These are phyloP conservation scores for Patiria miniata DNA, from an alignment of 35 echinoderm and acorn worm genomes.

Conservation along the genomic window DNA sequence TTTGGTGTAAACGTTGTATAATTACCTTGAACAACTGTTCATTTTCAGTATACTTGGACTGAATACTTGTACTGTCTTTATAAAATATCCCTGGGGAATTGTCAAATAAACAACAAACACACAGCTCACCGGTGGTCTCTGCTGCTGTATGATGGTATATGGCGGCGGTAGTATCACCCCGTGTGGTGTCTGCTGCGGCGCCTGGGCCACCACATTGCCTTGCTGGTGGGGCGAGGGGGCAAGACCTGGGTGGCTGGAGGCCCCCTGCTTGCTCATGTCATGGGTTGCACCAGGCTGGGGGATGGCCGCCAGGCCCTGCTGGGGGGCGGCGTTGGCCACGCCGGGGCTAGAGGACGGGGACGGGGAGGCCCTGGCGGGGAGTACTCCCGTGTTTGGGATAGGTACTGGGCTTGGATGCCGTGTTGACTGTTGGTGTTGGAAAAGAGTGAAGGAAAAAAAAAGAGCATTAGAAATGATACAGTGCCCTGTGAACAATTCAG, in stretches of 20 bases:
- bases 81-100: no score
- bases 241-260: conserved; percentile 60
- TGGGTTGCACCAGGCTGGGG: conserved; percentile 18
- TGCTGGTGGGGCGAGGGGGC: conserved; percentile 58
- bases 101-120: background rate
- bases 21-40: no score
- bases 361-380: conserved; percentile 25
- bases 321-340: conserved; percentile 44
- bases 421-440: conserved; percentile 37
- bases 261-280: conserved; percentile 90
- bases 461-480: background rate
- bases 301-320: background rate
- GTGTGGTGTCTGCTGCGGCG: background rate
- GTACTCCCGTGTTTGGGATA: conserved; percentile 5
- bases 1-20: no score
- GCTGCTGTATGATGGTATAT: background rate
- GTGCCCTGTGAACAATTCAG: background rate
- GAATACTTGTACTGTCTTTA: no score
- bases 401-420: conserved; percentile 68
- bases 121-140: background rate
- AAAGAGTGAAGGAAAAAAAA: background rate
- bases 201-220: conserved; percentile 32
- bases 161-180: background rate
- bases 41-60: no score
- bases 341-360: conserved; percentile 62